Base-by-base conservation (phyloP, 2,888 invertebrate species). In the Drosophila anomelani region DNA sequence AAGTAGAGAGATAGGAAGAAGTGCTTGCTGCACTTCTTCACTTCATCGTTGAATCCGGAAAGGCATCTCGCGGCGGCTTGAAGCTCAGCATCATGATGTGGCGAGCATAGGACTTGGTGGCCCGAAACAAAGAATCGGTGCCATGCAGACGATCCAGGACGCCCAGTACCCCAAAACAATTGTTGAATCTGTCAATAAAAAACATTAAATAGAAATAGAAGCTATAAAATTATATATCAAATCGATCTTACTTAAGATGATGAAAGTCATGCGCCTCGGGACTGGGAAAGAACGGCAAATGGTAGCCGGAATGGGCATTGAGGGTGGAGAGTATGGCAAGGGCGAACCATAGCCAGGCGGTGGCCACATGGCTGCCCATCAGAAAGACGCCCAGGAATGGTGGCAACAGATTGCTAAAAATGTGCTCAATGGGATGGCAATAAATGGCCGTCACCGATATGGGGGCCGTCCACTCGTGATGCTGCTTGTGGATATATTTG, bases 251-350 rank as follows among this genome's bases (percentile, higher is more conserved):
- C 96, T 97, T 97, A 77, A 96, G 94, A 92, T 97, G 97, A 92
- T 97, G 97, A 91, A 96, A 97, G 92, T 97, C 97, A 89, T 97
- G 97, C 0, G 96, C 96, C 91, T 97, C 97, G 9, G 97, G 96
- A 47, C 96, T 96, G 8, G 96, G 96, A 90, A 97, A 95, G 92
- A 97, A 96, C 1, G 97, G 97, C 87, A 97, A 93, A 92, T 97
- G 97, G 90, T 97, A 97, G 13, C 97, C 97, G 49, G 96, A 96
- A 92, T 97, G 97, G 10, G 96, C 95, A 89, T 96, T 96, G 57
- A 97, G 93, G 3, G 97, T 97, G 5, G 95, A 95, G 34, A 96
- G 90, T 80, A 96, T 94, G n/a, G 96, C 97, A 69, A 97, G 89
- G 1, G 95, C 94, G 89, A 96, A 95, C 97, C 97, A 97, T 51